phyloP scores from a whole-genome alignment of 2,113 vertebrate species.

The Psilopogon haemacephalus region DNA sequence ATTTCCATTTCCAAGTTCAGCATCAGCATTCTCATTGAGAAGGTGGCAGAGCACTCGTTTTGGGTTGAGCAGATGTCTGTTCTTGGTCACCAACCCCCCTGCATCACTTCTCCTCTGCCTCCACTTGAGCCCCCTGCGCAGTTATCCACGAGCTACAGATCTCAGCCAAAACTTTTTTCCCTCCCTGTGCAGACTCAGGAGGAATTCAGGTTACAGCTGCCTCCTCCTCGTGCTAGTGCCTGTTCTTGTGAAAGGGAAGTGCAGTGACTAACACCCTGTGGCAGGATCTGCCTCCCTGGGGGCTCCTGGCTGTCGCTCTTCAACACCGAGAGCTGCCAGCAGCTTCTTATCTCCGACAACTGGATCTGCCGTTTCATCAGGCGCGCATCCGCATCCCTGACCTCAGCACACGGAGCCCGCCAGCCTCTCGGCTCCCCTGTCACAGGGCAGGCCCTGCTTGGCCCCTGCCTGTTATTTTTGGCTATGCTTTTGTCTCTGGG shows the following conservation, averaged over 20 bases:
- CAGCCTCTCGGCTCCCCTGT: neutral
- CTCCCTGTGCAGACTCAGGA: neutral
- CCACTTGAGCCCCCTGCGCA: neutral
- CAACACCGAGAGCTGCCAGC: neutral
- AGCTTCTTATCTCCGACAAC: neutral
- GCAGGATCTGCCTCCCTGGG: neutral
- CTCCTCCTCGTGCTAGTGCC: neutral
- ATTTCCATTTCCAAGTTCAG: conserved; percentile 12
- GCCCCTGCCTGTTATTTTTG: conserved; percentile 26
- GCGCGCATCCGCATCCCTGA: neutral
- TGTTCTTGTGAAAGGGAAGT: neutral
- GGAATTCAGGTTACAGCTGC: neutral
- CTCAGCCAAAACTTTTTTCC: neutral
- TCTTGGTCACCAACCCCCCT: neutral
- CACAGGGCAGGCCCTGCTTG: neutral
- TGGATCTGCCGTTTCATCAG: neutral
- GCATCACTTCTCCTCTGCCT: neutral
- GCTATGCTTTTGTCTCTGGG: conserved; percentile 27
- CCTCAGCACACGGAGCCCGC: neutral
- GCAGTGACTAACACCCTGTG: neutral
- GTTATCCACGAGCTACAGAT: neutral
- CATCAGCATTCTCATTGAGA: neutral
- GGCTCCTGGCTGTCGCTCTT: neutral
- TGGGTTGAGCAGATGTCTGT: neutral
- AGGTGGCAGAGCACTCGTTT: neutral